Evolutionary conservation across 2,797 vertebrate species (phyloP).

Genomic region (Clarias platycephalus): DNA sequence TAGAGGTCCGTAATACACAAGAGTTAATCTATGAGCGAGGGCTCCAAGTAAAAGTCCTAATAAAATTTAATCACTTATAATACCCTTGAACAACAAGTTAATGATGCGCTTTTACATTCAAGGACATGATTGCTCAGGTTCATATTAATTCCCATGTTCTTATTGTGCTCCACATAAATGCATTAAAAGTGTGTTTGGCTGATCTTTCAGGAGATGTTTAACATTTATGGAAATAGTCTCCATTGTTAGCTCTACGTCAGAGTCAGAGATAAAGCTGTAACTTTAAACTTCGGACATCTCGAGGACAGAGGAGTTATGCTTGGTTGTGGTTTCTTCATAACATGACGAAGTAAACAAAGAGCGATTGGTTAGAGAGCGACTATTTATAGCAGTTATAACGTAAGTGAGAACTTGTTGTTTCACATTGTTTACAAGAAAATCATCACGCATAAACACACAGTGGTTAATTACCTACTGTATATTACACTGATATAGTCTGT

Average conservation of each 20-base stretch:
- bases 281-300: not conserved
- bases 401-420: too few species aligned
- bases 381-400: not conserved
- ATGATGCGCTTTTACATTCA: not conserved
- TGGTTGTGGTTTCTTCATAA: not conserved
- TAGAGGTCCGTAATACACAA: not conserved
- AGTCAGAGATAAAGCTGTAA: not conserved
- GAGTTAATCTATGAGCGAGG: not conserved
- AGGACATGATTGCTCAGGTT: not conserved
- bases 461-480: not conserved
- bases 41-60: not conserved
- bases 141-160: not conserved
- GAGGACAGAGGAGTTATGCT: not conserved
- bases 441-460: not conserved
- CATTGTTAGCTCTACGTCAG: not conserved
- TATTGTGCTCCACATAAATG: not conserved
- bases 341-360: not conserved
- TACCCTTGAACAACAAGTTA: not conserved
- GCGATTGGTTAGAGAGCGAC: not conserved
- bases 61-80: too few species aligned
- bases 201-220: not conserved
- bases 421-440: not conserved
- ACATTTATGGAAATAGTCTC: not conserved
- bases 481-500: not conserved
- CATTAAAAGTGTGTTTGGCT: not conserved